Evolutionary conservation across 2,888 invertebrate genomes (phyloP).

Genomic region (Drosophila parthenogenetica): DNA sequence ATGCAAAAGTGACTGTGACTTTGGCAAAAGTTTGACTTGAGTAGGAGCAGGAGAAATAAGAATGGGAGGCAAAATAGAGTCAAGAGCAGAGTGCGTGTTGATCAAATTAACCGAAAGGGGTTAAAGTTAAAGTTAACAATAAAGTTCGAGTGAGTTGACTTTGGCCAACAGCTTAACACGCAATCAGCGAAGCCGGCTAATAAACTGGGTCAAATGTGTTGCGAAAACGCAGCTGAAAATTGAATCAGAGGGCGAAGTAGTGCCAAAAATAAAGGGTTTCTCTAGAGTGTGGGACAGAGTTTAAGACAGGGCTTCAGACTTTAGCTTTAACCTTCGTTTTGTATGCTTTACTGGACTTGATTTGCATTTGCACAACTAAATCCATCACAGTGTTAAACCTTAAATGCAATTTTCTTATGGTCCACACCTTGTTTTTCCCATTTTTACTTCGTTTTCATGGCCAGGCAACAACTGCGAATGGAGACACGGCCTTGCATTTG

Average conservation of each 20-base stretch:
- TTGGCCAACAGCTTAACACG: conserved; percentile 68
- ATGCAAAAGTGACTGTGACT: conserved; percentile 65
- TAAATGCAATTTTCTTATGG: conserved; percentile 28
- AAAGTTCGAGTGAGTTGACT: conserved; percentile 71
- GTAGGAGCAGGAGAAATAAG: background rate
- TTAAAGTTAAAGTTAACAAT: conserved; percentile 56
- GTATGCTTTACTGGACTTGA: conserved; percentile 30
- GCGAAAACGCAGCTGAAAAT: conserved; percentile 66
- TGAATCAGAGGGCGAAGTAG: conserved; percentile 2
- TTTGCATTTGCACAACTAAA: conserved; percentile 72
- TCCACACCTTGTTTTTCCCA: conserved; percentile 15
- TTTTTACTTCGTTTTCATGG: conserved; percentile 26
- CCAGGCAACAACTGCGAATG: conserved; percentile 92
- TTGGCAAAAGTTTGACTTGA: conserved; percentile 65
- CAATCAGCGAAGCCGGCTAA: conserved; percentile 73
- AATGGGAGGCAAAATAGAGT: conserved; percentile 16
- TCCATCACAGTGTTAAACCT: conserved; percentile 1
- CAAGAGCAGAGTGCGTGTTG: conserved; percentile 74
- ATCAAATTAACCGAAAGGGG: conserved; percentile 76
- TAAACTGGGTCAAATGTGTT: conserved; percentile 70
- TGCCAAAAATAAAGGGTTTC: conserved; percentile 3
- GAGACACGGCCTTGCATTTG: conserved; percentile 97
- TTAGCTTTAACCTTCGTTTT: conserved; percentile 43
- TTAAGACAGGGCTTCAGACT: background rate
- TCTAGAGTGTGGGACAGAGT: conserved; percentile 2